A percentile compares a stretch with the other conserved stretches of the same genome.
Conservation (phyloP, 2,888 invertebrate species). For the Dyspetes luteomarginatus region DNA sequence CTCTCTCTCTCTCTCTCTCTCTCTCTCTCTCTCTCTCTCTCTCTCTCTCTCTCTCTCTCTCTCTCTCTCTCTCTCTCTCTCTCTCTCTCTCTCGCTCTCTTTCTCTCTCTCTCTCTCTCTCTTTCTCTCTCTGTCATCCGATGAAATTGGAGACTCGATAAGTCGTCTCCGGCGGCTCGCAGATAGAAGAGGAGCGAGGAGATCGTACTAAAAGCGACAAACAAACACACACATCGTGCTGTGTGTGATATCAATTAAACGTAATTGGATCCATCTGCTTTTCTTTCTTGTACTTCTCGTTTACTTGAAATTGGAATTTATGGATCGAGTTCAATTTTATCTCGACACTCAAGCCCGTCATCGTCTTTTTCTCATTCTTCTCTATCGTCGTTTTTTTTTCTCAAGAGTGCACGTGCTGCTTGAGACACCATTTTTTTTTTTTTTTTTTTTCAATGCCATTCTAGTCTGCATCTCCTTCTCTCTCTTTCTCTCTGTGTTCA, state of each 20-base stretch:
- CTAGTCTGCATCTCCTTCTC: neutral
- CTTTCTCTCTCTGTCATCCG: conserved; percentile 20
- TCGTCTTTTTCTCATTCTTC: conserved; percentile 4
- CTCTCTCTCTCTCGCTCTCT: too few relatives aligned
- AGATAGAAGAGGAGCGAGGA: neutral
- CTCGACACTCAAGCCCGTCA: neutral
- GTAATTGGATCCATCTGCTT: conserved; percentile 76
- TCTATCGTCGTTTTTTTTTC: neutral
- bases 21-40: too few relatives aligned
- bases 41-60: too few relatives aligned
- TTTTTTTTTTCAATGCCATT: too few relatives aligned
- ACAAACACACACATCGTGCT: neutral
- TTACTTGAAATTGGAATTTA: conserved; percentile 76
- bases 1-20: too few relatives aligned
- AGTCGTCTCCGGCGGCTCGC: conserved; percentile 17
- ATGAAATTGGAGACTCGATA: conserved; percentile 55
- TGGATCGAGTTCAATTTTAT: conserved; percentile 67
- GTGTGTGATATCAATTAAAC: conserved; percentile 74
- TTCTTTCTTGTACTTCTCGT: conserved; percentile 66
- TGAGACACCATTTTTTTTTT: neutral
- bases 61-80: too few relatives aligned
- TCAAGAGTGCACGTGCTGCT: neutral
- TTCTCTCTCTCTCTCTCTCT: too few relatives aligned
- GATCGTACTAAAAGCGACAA: too few relatives aligned
- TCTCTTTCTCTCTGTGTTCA: neutral